These are phyloP conservation scores for Philantomba maxwellii DNA, from an alignment of 2,113 vertebrate genomes.

Conservation along the genomic window DNA sequence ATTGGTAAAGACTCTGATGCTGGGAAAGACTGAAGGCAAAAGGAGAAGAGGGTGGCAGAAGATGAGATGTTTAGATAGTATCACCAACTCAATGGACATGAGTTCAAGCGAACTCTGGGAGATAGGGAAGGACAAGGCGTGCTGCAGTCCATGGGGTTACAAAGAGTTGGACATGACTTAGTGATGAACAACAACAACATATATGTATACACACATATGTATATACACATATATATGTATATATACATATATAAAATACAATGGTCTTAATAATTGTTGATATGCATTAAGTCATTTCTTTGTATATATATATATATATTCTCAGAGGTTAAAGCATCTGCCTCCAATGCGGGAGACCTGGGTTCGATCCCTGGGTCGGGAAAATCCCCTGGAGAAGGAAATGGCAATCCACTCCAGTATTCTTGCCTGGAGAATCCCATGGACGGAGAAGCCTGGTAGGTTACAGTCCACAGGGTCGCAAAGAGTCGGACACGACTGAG, in stretches of 20 bases:
- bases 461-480: too few relatives aligned
- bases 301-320: too few relatives aligned
- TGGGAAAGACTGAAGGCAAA: not conserved
- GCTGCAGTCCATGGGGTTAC: not conserved
- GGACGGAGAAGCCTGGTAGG: too few relatives aligned
- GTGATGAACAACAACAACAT: not conserved
- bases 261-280: not conserved
- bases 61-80: not conserved
- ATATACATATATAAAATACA: not conserved
- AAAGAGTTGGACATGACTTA: not conserved
- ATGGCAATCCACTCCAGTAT: too few relatives aligned
- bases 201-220: not conserved
- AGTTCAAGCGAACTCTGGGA: not conserved
- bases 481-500: too few relatives aligned
- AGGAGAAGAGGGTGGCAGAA: not conserved
- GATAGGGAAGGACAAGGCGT: not conserved
- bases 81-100: not conserved
- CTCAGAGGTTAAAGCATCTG: too few relatives aligned
- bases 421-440: too few relatives aligned
- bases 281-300: not conserved
- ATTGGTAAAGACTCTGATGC: not conserved
- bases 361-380: too few relatives aligned
- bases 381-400: too few relatives aligned
- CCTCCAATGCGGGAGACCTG: too few relatives aligned
- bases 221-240: not conserved